Base-by-base conservation (phyloP, 2,113 vertebrate species). In the Ailurus styani region DNA sequence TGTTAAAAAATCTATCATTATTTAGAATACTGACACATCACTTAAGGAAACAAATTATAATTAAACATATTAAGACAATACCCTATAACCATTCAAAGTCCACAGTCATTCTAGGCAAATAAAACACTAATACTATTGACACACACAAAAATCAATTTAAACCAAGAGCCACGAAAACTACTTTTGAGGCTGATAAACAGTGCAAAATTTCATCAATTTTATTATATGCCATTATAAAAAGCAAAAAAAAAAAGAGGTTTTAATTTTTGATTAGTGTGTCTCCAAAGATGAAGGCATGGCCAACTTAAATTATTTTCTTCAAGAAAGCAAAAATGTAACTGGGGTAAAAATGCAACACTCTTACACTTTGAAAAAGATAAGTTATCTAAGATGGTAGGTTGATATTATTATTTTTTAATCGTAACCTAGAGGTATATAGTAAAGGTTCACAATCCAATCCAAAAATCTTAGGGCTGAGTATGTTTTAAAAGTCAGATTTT, bases 301-400 rank as follows among this genome's bases (percentile, higher is more conserved):
- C 57, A 97, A 95, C 42, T 73, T 95, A 96, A 96, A 90, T 57
- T 8, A 62, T 50, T 75, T 88, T 81, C 87, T 94, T 93, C 11
- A 82, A 96, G 72, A 87, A 91, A 62, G 21, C 15, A 87, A 91
- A 92, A 96, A 54, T 92, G 7, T 70, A 77, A 70, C 8, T 23
- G 11, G 12, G 17, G 14, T 68, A 87, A 84, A 31, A 66, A 45
- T 31, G 14, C 14, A 68, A 57, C 7, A 18, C 72, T 12, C 6
- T 37, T 82, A 64, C 31, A 90, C 21, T 92, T 91, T 85, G 12
- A 91, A 89, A 96, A 55, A 91, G 57, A 37, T 27, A 60, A 87
- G 70, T 75, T 92, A 60, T 27, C 20, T 31, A 93, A 78, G 5
- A 75, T 2, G 0, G 3, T 78, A 84, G 54, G 34, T 42, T 75